phyloP scores from a whole-genome alignment of 2,797 vertebrate species.

The Phrynocephalus forsythii region DNA sequence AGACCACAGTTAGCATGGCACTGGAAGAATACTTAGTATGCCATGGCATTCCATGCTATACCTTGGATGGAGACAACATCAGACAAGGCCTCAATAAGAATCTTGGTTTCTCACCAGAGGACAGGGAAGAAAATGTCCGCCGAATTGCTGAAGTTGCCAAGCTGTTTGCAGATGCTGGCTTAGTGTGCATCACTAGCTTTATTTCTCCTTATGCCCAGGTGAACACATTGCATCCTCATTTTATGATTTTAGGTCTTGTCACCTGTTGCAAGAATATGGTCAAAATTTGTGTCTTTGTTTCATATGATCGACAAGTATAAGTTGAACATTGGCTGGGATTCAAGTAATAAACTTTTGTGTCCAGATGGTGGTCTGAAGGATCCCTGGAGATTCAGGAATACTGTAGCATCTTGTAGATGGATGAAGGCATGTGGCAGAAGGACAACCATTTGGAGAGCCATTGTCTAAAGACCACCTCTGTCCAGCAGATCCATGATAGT shows the following conservation, averaged over 20 bases:
- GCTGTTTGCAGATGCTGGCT: conserved; percentile 95
- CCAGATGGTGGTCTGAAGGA: not conserved
- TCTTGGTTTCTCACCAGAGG: conserved; percentile 94
- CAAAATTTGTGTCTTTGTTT: not conserved
- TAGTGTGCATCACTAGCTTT: conserved; percentile 97
- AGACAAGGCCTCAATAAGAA: conserved; percentile 98
- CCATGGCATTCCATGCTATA: conserved; percentile 97
- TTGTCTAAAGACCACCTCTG: too few relatives aligned
- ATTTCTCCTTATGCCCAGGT: conserved; percentile 97
- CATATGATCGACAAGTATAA: not conserved
- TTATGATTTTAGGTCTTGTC: not conserved
- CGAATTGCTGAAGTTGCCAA: conserved; percentile 97
- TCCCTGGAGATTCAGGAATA: too few relatives aligned
- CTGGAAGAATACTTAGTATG: conserved; percentile 97
- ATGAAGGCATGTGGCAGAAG: too few relatives aligned
- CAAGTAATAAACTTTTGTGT: not conserved
- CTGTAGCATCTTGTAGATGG: too few relatives aligned
- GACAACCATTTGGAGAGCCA: too few relatives aligned
- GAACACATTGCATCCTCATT: conserved; percentile 45
- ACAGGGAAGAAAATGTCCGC: conserved; percentile 96
- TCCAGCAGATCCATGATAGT: not conserved
- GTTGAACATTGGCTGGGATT: not conserved
- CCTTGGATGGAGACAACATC: conserved; percentile 97
- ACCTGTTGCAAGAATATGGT: not conserved
- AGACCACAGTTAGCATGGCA: conserved; percentile 99